Evolutionary conservation across 2,113 vertebrate genomes (phyloP).

Genomic region (Hydropotes inermis): DNA sequence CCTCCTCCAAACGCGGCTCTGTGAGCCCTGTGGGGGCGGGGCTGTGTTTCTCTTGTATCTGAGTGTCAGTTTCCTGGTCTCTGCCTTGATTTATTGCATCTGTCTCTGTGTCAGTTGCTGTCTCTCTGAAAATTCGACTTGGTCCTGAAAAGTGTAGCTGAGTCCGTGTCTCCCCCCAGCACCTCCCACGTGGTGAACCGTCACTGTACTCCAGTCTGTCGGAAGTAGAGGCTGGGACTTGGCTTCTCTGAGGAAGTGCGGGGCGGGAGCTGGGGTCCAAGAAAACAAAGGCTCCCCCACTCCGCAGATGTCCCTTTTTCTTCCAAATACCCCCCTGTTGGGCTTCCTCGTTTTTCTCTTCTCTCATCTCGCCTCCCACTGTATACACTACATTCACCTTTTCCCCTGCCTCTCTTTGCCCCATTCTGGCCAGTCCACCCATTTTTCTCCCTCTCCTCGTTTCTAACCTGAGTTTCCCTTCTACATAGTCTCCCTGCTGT

Average conservation of each 20-base stretch:
- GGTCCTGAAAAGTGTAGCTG: background rate
- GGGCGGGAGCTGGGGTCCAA: background rate
- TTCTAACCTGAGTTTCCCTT: background rate
- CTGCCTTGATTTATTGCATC: conserved; percentile 2
- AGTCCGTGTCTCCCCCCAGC: background rate
- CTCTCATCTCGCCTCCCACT: background rate
- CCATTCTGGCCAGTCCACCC: background rate
- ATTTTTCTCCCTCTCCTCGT: background rate
- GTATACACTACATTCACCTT: background rate
- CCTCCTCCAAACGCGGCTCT: background rate
- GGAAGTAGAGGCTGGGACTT: background rate
- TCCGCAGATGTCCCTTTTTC: background rate
- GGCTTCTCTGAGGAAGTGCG: background rate
- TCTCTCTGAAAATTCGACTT: conserved; percentile 13
- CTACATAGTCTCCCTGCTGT: background rate
- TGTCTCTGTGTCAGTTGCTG: background rate
- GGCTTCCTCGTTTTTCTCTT: background rate
- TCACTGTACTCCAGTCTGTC: background rate
- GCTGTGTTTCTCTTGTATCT: background rate
- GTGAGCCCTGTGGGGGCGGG: background rate
- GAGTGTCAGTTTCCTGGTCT: conserved; percentile 16
- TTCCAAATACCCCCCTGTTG: background rate
- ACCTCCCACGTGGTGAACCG: background rate
- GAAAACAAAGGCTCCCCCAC: background rate
- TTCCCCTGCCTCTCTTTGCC: background rate